Evolutionary conservation across 2,888 invertebrate genomes (phyloP).

Genomic region (Thymelicus sylvestris): DNA sequence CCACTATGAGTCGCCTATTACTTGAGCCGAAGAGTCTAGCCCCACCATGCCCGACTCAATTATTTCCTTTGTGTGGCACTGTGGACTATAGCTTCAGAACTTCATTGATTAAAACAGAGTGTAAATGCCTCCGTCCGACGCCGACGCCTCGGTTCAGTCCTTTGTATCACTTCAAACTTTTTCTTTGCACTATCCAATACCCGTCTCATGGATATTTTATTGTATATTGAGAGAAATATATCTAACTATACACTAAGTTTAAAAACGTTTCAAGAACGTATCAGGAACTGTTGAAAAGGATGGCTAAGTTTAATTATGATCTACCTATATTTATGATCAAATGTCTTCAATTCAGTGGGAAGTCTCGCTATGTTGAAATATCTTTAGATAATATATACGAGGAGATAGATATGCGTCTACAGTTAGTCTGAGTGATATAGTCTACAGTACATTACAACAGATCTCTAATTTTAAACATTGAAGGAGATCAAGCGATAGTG

Average conservation of each 20-base stretch:
- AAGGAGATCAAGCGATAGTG: conserved; percentile 42
- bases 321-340: too few relatives aligned
- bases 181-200: conserved; percentile 48
- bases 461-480: conserved; percentile 25
- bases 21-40: conserved; percentile 22
- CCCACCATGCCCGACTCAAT: conserved; percentile 59
- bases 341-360: too few relatives aligned
- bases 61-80: conserved; percentile 73
- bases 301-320: too few relatives aligned
- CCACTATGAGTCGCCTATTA: conserved; percentile 12
- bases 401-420: too few relatives aligned
- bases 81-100: conserved; percentile 65
- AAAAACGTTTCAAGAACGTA: conserved; percentile 35
- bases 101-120: conserved; percentile 79
- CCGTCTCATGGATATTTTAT: neutral
- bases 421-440: too few relatives aligned
- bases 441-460: neutral
- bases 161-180: conserved; percentile 64
- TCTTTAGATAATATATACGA: too few relatives aligned
- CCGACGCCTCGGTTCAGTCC: conserved; percentile 50
- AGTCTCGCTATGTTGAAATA: too few relatives aligned
- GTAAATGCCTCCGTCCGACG: conserved; percentile 62
- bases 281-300: neutral
- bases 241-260: conserved; percentile 18
- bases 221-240: conserved; percentile 4